A percentile compares a stretch with the other conserved stretches of the same genome.
These are phyloP conservation scores for Ectropis grisescens DNA, from an alignment of 1,140 invertebrate species.

Conservation along the genomic window DNA sequence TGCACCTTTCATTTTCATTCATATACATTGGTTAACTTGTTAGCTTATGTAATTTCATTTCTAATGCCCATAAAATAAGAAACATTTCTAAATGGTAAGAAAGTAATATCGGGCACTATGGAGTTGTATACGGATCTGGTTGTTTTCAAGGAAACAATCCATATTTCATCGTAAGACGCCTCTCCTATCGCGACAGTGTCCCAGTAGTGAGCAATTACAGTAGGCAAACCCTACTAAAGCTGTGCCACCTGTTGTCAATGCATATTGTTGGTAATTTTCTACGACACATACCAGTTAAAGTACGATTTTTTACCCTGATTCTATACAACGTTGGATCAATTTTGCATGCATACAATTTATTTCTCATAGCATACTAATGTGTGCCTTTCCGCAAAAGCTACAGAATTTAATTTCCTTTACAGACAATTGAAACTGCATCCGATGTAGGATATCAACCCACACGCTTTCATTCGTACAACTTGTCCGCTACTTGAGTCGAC, in stretches of 20 bases:
- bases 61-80: slow-evolving; percentile 1
- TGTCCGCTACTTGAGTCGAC: too few species aligned
- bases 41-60: slow-evolving; percentile 3
- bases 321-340: slow-evolving; percentile 12
- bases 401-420: too few species aligned
- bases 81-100: too few species aligned
- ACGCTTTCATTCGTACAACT: slow-evolving; percentile 62
- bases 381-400: too few species aligned
- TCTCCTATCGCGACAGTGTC: slow-evolving; percentile 35
- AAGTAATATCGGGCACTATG: too few species aligned
- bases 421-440: too few species aligned
- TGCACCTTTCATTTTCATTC: too few species aligned
- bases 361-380: too few species aligned
- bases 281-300: slow-evolving; percentile 8
- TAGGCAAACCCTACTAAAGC: slow-evolving; percentile 46
- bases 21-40: slow-evolving; percentile 4
- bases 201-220: slow-evolving; percentile 52
- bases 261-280: slow-evolving; percentile 50
- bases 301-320: slow-evolving; percentile 18
- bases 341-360: slow-evolving; percentile 16
- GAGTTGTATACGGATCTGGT: neutral
- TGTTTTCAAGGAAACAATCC: slow-evolving; percentile 3
- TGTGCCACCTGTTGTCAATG: slow-evolving; percentile 53
- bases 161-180: slow-evolving; percentile 20
- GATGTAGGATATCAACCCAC: slow-evolving; percentile 57